Base-by-base conservation (phyloP, 1,140 invertebrate genomes). In the Drosophila tsacasi region DNA sequence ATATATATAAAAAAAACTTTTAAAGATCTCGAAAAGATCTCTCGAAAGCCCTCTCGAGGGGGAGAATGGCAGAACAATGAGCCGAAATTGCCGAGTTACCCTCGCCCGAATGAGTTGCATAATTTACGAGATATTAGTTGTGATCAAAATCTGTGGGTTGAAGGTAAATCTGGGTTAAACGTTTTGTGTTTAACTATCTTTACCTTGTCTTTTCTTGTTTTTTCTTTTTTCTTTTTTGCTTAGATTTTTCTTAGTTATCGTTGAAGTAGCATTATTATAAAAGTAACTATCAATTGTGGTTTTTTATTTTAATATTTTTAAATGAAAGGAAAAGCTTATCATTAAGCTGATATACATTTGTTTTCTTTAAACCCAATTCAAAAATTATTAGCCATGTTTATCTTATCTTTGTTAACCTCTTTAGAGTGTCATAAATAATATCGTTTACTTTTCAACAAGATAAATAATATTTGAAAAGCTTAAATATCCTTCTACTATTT, bases 21-120 rank as follows among this genome's bases (percentile, higher is more conserved):
- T 13, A 54, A 64, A 49, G 10, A 42, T 49, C 67, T 57, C 10
- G 9, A 44, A 59, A 57, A 37, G 25, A 42, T 40, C 67, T 62
- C 23, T 63, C n/a, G 21, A 7, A 17, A 60, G 21, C 37, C 35
- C 47, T 23, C 37, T 61, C 46, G 30, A 73, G 71, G 30, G 46
- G 68, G 37, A 73, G 71, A 74, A 37, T 61, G 71, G 55, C 71
- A 73, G 71, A 73, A 74, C 68, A 74, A 73, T 74, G 37, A 61
- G 27, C 54, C 46, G 2, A 60, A 73, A 59, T 60, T 58, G 32
- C 50, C 50, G 30, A 59, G 21, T 44, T 65, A 65, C 61, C 61
- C 49, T 54, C 54, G 21, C 27, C 25, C 17, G 23, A 72, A 61
- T 74, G 67, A 74, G 25, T 74, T 73, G 68, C 68, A 74, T 30